Base-by-base conservation (phyloP, 2,888 invertebrate genomes). In the Falcaria lacertinaria region DNA sequence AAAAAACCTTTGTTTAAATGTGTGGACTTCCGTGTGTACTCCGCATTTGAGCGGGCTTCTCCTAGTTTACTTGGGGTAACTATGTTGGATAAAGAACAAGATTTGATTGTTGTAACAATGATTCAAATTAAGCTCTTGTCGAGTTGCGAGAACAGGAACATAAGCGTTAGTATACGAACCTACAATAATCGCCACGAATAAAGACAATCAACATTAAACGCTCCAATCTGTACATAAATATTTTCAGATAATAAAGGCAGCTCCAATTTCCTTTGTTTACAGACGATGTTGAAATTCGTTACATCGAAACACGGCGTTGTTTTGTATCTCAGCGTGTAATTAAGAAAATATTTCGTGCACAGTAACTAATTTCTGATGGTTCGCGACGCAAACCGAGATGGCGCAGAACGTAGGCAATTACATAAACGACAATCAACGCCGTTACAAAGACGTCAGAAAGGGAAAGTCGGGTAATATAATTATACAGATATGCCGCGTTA, bases 381-480 rank as follows among this genome's bases (percentile, higher is more conserved):
- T 60, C 33, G 56, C 68, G 66, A 74, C 60, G 54, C 48, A 56
- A 56, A 60, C 60, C 67, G 69, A 64, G 75, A 68, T 72, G 66
- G 64, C 66, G 66, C 70, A 71, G 74, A 80, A 70, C 69, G 70
- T 73, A 61, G 72, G 77, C 80, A 88, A 87, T 89, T 86, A 88
- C 66, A 79, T 79, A 80, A 86, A 82, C 69, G 85, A 82, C 81
- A 82, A 82, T 84, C 82, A 80, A 77, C 74, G 59, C 25, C 53
- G 74, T 58, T 69, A 75, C 78, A 76, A 69, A 80, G 81, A 76
- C 69, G 77, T 73, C 66, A 69, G 70, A 60, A 69, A 76, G 78
- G 75, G 82, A 83, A 85, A 83, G 79, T 78, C 74, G 66, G 54
- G 64, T 79, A 82, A 82, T 74, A 75, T 71, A 80, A 85, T 88